Conservation (phyloP, 1,140 invertebrate species). For the Tetramorium parvispinum region DNA sequence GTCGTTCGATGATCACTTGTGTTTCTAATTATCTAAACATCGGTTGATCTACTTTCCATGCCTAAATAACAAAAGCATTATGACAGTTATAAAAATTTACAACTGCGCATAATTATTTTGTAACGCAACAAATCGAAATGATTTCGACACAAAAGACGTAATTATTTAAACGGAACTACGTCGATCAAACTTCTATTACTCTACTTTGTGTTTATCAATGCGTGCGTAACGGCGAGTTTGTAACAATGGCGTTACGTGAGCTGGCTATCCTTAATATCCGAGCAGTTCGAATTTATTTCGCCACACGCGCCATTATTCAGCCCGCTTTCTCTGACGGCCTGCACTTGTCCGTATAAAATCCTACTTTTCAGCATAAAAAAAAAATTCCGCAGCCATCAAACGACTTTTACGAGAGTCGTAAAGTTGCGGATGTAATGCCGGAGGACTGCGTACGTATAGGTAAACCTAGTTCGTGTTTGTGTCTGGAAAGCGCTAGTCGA, state of each 20-base stretch:
- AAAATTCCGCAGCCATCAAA: slow-evolving; percentile 12
- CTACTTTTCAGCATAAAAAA: slow-evolving; percentile 41
- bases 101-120: background rate
- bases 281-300: slow-evolving; percentile 41
- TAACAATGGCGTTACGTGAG: slow-evolving; percentile 32
- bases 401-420: slow-evolving; percentile 49
- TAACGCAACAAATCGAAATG: background rate
- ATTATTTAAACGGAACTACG: slow-evolving; percentile 19
- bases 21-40: background rate
- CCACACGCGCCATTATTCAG: slow-evolving; percentile 22
- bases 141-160: background rate
- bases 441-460: background rate
- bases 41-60: background rate
- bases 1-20: background rate
- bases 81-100: background rate
- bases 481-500: background rate
- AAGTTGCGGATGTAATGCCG: background rate
- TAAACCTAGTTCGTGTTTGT: background rate
- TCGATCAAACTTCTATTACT: slow-evolving; percentile 16
- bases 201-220: slow-evolving; percentile 33
- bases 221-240: slow-evolving; percentile 4
- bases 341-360: slow-evolving; percentile 49
- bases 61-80: background rate
- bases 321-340: slow-evolving; percentile 6
- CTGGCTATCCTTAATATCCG: slow-evolving; percentile 17